Evolutionary conservation across 2,113 vertebrate genomes (phyloP).

Genomic region (Marmota monax): DNA sequence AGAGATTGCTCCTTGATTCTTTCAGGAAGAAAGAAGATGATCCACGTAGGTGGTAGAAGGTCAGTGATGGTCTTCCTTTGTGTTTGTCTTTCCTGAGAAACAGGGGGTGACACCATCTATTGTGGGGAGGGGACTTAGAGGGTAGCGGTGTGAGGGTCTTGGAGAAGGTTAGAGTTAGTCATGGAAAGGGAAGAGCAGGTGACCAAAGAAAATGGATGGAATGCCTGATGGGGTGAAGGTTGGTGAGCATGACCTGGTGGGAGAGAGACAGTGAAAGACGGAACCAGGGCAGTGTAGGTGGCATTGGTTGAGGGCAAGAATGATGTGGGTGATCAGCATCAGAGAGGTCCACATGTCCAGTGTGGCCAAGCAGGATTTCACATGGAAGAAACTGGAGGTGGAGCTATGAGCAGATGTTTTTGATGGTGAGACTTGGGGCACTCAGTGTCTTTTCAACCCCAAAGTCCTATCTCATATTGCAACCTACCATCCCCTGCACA

Average conservation of each 20-base stretch:
- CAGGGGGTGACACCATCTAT: not conserved
- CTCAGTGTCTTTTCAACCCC: not conserved
- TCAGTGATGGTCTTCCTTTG: not conserved
- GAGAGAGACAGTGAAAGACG: fast-evolving
- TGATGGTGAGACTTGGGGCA: not conserved
- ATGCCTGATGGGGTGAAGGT: not conserved
- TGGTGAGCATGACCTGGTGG: not conserved
- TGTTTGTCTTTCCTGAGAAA: not conserved
- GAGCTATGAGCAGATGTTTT: not conserved
- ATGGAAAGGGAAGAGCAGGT: not conserved
- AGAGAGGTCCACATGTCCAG: not conserved
- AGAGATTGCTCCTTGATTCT: not conserved
- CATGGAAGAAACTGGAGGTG: not conserved
- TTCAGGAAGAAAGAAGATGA: not conserved
- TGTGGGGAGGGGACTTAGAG: no score
- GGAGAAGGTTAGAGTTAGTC: not conserved
- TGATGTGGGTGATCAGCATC: fast-evolving
- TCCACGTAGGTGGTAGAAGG: fast-evolving
- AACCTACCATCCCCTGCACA: not conserved
- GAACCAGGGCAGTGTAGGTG: fast-evolving
- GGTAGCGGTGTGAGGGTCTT: not conserved
- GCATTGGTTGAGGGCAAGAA: not conserved
- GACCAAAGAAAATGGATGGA: not conserved
- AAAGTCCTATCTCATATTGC: not conserved
- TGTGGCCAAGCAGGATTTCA: not conserved